phyloP scores from a whole-genome alignment of 2,113 vertebrate genomes.

The Oreochromis niloticus region DNA sequence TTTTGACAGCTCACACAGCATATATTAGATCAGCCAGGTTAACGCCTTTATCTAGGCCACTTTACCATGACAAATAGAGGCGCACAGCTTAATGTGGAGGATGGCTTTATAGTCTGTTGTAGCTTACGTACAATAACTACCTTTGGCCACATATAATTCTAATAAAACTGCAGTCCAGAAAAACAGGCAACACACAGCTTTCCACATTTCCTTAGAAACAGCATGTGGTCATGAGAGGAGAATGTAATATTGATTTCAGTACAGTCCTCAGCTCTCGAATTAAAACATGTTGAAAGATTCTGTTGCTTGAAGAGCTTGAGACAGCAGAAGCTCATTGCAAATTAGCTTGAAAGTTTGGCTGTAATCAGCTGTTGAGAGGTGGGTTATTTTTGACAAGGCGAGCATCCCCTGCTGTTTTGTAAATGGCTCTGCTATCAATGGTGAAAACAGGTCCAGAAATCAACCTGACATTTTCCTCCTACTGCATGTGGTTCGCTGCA shows the following conservation, averaged over 20 bases:
- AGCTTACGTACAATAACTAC: neutral
- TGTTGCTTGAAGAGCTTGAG: neutral
- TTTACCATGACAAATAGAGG: neutral
- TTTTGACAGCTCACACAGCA: slow-evolving; percentile 3
- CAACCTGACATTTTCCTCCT: slow-evolving; percentile 12
- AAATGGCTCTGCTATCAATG: neutral
- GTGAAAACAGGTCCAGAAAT: neutral
- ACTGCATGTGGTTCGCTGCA: neutral
- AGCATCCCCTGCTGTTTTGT: neutral
- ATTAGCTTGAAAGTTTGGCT: neutral
- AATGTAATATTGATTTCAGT: neutral
- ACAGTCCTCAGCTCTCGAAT: neutral
- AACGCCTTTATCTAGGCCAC: neutral
- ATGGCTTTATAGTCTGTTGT: neutral
- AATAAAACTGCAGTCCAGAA: neutral
- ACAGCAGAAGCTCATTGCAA: neutral
- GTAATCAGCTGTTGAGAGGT: neutral
- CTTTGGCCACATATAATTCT: neutral
- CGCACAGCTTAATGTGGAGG: neutral
- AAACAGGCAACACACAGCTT: neutral
- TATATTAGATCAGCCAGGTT: slow-evolving; percentile 11
- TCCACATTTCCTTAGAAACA: neutral
- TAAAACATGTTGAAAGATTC: neutral
- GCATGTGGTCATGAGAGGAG: neutral
- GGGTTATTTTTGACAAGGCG: slow-evolving; percentile 7